Percentiles rank a stretch among this genome's conserved stretches.
Evolutionary conservation across 2,888 invertebrate species (phyloP).

Genomic region (Parascotia fuliginaria): DNA sequence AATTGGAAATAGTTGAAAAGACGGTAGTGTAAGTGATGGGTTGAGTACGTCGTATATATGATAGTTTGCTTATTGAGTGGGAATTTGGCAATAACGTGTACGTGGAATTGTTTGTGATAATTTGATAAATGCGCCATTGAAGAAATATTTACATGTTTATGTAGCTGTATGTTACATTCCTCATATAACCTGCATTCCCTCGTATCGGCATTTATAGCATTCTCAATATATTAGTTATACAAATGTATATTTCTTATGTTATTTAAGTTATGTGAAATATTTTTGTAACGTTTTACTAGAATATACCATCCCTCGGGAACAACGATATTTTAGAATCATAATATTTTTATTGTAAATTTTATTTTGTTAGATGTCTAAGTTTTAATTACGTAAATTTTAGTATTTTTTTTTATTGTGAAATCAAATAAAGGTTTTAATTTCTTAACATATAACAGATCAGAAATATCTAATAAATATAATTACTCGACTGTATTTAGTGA

Average conservation of each 20-base stretch:
- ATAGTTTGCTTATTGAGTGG: slow-evolving; percentile 53
- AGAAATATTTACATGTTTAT: slow-evolving; percentile 33
- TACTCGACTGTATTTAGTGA: slow-evolving; percentile 58
- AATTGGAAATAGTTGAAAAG: not conserved
- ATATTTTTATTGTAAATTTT: slow-evolving; percentile 77
- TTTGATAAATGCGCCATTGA: slow-evolving; percentile 39
- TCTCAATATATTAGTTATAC: slow-evolving; percentile 46
- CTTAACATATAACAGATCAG: slow-evolving; percentile 36
- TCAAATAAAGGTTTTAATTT: slow-evolving; percentile 42
- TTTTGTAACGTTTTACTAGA: slow-evolving; percentile 67
- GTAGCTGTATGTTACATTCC: slow-evolving; percentile 54
- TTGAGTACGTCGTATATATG: slow-evolving; percentile 13
- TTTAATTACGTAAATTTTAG: slow-evolving; percentile 47
- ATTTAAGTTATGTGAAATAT: slow-evolving; percentile 71
- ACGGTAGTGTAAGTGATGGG: not conserved
- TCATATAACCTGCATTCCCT: slow-evolving; percentile 56
- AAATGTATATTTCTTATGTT: slow-evolving; percentile 67
- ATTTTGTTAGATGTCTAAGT: slow-evolving; percentile 76
- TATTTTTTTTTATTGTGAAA: slow-evolving; percentile 49
- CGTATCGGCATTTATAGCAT: slow-evolving; percentile 58
- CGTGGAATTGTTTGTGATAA: slow-evolving; percentile 66
- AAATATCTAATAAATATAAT: slow-evolving; percentile 46
- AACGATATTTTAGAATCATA: slow-evolving; percentile 74
- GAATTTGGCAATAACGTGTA: slow-evolving; percentile 63
- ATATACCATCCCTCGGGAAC: slow-evolving; percentile 70